A percentile compares a stretch with the other conserved stretches of the same genome.
phyloP scores from a whole-genome alignment of 2,888 invertebrate species.

The Plusia festucae region DNA sequence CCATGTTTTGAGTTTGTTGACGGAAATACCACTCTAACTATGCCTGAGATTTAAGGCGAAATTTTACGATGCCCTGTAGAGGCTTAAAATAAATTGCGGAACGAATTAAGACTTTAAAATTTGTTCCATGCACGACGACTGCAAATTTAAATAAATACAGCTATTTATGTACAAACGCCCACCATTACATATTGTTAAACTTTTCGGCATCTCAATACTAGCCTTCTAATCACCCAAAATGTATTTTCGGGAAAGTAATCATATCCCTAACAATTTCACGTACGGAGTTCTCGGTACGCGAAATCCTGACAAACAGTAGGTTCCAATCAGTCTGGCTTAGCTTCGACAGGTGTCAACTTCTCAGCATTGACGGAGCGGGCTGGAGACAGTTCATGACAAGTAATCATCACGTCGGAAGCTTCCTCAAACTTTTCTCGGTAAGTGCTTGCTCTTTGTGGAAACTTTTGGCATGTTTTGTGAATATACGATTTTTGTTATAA shows the following conservation, averaged over 20 bases:
- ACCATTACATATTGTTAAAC: no score
- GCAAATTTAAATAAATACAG: background rate
- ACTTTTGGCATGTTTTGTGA: conserved; percentile 65
- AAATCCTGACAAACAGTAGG: conserved; percentile 52
- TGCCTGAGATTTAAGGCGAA: conserved; percentile 49
- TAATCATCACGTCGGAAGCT: conserved; percentile 79
- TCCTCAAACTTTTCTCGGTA: conserved; percentile 69
- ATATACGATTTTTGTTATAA: conserved; percentile 54
- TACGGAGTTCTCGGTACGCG: conserved; percentile 23
- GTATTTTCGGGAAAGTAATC: background rate
- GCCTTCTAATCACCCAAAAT: background rate
- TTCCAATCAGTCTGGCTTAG: conserved; percentile 76
- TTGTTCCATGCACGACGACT: background rate
- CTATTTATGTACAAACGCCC: background rate
- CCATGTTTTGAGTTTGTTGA: conserved; percentile 56
- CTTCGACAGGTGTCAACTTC: conserved; percentile 78
- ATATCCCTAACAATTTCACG: conserved; percentile 10
- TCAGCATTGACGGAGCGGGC: conserved; percentile 37
- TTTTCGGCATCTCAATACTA: background rate
- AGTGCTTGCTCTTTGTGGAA: conserved; percentile 49
- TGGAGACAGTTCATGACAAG: conserved; percentile 71
- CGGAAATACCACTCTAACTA: conserved; percentile 48
- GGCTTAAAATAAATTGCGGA: conserved; percentile 30
- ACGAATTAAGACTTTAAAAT: background rate
- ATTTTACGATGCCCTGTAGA: conserved; percentile 25